Base-by-base conservation (phyloP, 2,888 invertebrate species). In the Stramonita haemastoma region DNA sequence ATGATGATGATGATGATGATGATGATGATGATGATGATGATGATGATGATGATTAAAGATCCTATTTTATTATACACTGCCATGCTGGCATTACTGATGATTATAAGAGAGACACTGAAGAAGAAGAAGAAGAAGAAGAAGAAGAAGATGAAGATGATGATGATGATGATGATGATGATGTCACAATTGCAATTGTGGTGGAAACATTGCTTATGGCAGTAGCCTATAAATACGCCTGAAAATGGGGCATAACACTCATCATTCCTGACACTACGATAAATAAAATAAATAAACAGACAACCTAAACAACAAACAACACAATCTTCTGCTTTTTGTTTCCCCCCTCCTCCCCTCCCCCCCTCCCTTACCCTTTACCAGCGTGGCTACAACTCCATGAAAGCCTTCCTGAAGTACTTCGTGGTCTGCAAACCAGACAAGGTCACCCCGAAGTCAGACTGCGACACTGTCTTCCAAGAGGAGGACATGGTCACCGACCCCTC, bases 321-420 rank as follows among this genome's bases (percentile, higher is more conserved):
- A 32, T 34, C 32, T 83, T 22, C 5, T 36, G 19, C 26, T 6
- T 73, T 17, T 73, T 77, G 8, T 77, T 77, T 26, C 19, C 66
- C 66, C 66, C 26, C 66, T 22, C 29, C n/a, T 15, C 77, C 77
- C n/a, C 77, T n/a, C 26, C 77, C 17, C 17, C 15, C 77, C 19
- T 26, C n/a, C 77, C 77, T 17, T 19, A 11, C 13, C 81, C 34
- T 79, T 87, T 89, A n/a, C 32, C 90, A 92, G 91, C 85, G 91
- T 66, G 91, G 91, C 29, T 92, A 91, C 89, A 91, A 91, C 83
- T 89, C 91, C 0, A 91, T 90, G 57, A 85, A 87, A 32, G 86
- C 91, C 29, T 91, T 90, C 87, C 87, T 92, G 5, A 89, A 89
- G 81, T 91, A 91, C 89, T 90, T 81, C 89, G 86, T 90, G 6